Percentiles rank a stretch among this genome's conserved stretches.
These are phyloP conservation scores for Onychostruthus taczanowskii DNA, from an alignment of 2,113 vertebrate genomes.

Conservation along the genomic window DNA sequence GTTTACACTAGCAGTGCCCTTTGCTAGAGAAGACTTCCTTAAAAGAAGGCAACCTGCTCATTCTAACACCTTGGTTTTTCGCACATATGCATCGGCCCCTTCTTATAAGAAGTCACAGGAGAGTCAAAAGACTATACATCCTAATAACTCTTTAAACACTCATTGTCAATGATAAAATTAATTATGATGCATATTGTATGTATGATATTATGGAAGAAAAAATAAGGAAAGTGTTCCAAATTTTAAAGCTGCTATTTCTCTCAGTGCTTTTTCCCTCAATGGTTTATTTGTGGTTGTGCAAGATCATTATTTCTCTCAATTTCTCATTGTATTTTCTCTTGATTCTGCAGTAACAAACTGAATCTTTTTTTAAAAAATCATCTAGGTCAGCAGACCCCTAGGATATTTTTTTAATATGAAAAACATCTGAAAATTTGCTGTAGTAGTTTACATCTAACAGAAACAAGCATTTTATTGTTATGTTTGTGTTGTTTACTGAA, in stretches of 20 bases:
- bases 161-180: neutral
- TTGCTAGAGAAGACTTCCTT: neutral
- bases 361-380: neutral
- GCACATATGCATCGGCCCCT: neutral
- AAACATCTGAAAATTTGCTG: neutral
- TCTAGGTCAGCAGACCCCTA: neutral
- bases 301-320: neutral
- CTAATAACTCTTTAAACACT: neutral
- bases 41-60: neutral
- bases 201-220: neutral
- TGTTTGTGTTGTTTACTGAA: neutral
- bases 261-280: neutral
- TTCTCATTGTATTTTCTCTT: neutral
- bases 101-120: neutral
- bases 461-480: neutral
- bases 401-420: neutral
- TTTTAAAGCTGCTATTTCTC: neutral
- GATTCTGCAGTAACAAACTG: neutral
- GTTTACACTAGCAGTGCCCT: neutral
- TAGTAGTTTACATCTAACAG: neutral
- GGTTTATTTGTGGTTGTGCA: neutral
- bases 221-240: neutral
- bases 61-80: neutral
- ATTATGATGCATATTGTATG: neutral
- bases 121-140: neutral